Percentiles rank a stretch among this genome's conserved stretches.
Conservation (phyloP, 2,113 vertebrate genomes). For the Balaeniceps rex region DNA sequence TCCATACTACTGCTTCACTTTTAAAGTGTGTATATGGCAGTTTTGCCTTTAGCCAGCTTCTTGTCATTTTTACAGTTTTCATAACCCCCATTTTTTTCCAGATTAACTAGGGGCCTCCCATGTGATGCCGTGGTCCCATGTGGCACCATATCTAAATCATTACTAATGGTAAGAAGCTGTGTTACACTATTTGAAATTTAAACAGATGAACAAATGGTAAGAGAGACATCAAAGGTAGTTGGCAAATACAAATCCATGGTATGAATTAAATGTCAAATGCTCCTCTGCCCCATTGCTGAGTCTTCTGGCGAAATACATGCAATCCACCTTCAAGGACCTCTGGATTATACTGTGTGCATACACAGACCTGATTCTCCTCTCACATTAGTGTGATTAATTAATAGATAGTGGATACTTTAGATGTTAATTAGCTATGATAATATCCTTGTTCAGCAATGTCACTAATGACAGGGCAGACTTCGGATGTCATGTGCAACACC, state of each 20-base stretch:
- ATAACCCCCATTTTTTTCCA: neutral
- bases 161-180: neutral
- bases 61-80: neutral
- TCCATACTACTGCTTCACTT: neutral
- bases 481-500: neutral
- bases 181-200: neutral
- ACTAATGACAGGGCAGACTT: neutral
- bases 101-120: neutral
- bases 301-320: neutral
- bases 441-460: neutral
- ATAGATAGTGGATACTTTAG: neutral
- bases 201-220: neutral
- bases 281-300: neutral
- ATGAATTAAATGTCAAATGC: neutral
- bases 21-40: neutral
- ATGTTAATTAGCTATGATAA: neutral
- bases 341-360: neutral
- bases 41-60: neutral
- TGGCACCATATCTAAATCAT: neutral
- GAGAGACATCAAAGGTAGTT: neutral
- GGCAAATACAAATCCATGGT: neutral
- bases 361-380: neutral
- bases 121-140: neutral
- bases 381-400: neutral
- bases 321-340: neutral